Conservation (phyloP, 2,888 invertebrate species). For the Archips xylosteana region DNA sequence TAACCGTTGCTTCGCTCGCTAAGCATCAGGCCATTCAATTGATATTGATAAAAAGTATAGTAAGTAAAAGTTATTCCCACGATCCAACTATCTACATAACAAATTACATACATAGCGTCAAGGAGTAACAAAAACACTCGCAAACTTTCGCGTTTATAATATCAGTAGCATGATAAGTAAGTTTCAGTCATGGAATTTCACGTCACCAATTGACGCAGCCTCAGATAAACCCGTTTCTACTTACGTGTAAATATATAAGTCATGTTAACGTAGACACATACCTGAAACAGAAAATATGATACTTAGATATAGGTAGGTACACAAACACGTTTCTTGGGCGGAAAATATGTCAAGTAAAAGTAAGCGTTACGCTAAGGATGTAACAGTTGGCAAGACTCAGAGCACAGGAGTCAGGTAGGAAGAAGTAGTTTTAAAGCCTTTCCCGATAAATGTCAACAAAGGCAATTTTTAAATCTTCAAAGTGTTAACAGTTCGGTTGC, state of each 20-base stretch:
- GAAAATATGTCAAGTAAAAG: conserved; percentile 20
- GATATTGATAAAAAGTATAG: too few species aligned
- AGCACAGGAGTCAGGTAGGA: conserved; percentile 38
- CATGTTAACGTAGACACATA: conserved; percentile 46
- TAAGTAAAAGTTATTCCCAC: too few species aligned
- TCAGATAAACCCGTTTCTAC: neutral
- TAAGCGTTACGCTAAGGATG: conserved; percentile 9
- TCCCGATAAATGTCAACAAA: conserved; percentile 50
- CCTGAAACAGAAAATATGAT: conserved; percentile 49
- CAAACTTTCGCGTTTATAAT: too few species aligned
- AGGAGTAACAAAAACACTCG: too few species aligned
- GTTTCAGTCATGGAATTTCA: neutral
- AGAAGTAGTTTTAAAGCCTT: conserved; percentile 43
- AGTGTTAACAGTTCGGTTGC: conserved; percentile 48
- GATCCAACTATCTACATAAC: too few species aligned
- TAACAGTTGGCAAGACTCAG: conserved; percentile 12
- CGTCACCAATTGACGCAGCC: neutral
- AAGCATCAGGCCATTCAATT: too few species aligned
- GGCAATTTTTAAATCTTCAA: conserved; percentile 51
- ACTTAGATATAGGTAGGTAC: neutral
- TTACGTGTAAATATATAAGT: neutral
- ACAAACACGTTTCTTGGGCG: neutral
- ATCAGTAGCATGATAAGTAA: neutral
- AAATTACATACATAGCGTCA: too few species aligned
- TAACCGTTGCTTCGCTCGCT: too few species aligned